Evolutionary conservation across 2,113 vertebrate species (phyloP), one percentile per base, ranked within the genome.

Genomic region (Epinephelus fuscoguttatus): DNA sequence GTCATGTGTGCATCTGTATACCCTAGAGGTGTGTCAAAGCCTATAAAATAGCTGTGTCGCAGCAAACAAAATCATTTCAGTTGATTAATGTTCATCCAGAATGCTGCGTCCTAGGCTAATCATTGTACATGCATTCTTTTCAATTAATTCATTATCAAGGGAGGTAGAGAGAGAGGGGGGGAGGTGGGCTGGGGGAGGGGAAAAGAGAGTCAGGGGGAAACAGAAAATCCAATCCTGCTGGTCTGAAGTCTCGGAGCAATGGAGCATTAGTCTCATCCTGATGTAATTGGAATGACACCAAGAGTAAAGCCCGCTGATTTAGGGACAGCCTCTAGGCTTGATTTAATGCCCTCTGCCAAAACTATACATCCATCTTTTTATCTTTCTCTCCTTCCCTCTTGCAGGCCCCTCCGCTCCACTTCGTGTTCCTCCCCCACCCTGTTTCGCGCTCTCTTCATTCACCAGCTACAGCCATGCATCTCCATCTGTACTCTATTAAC

Each of bases 271-370:
- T 92, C 93, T 95, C 94, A 94, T 94, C 92, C 78, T 92, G 95
- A 86, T 94, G 93, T 93, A 94, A 94, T 86, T 69, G 78, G 88
- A 94, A 94, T 90, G 89, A 91, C 92, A 92, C 91, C 89, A 88
- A 88, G 87, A 91, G 88, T 93, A 94, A 94, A 94, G 91, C 90
- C 49, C 86, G 78, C 94, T 92, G 89, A 96, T 95, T 93, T 95
- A 94, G 94, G 94, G 87, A 92, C 91, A 90, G 96, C 96, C 96
- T 92, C 96, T 89, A 92, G 97, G 96, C 96, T 89, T 92, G 94
- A 82, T 94, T 89, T 97, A 97, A 98, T 97, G 96, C 94, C 93
- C 95, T 97, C 95, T 96, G 95, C 95, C 91, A 94, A 97, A 96
- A 95, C 88, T 85, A 94, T 93, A 91, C 94, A 79, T 97, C 96